Evolutionary conservation across 35 echinoderm and acorn worm species (phyloP).

Genomic region (Amphiura filiformis): DNA sequence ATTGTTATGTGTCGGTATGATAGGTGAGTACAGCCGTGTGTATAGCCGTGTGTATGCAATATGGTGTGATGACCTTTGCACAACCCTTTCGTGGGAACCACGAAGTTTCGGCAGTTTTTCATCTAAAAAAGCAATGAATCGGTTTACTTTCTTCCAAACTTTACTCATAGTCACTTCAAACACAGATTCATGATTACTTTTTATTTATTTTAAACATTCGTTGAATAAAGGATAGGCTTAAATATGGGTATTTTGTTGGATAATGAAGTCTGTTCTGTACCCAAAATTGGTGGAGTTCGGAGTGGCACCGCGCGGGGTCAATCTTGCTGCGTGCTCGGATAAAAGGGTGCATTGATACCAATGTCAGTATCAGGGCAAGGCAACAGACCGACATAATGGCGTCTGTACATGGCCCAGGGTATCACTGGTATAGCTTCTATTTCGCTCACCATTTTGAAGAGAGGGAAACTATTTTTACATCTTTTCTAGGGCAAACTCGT

Average conservation of each 20-base stretch:
- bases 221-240: too few species aligned
- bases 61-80: neutral
- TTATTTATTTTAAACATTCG: too few species aligned
- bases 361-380: neutral
- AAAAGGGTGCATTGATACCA: constrained; percentile 5
- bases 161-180: too few species aligned
- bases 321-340: neutral
- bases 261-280: neutral
- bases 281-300: neutral
- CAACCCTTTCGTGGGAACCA: neutral
- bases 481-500: too few species aligned
- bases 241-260: neutral
- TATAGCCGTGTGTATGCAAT: neutral
- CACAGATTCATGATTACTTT: too few species aligned
- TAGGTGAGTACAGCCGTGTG: neutral
- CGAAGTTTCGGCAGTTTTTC: neutral
- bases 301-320: neutral
- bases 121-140: too few species aligned
- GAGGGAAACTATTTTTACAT: too few species aligned
- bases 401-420: neutral
- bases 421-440: too few species aligned
- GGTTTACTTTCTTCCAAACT: too few species aligned
- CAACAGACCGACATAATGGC: neutral
- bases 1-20: neutral
- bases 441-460: too few species aligned